Evolutionary conservation across 2,797 vertebrate genomes (phyloP).

Genomic region (Oceanodroma leucorhoa): DNA sequence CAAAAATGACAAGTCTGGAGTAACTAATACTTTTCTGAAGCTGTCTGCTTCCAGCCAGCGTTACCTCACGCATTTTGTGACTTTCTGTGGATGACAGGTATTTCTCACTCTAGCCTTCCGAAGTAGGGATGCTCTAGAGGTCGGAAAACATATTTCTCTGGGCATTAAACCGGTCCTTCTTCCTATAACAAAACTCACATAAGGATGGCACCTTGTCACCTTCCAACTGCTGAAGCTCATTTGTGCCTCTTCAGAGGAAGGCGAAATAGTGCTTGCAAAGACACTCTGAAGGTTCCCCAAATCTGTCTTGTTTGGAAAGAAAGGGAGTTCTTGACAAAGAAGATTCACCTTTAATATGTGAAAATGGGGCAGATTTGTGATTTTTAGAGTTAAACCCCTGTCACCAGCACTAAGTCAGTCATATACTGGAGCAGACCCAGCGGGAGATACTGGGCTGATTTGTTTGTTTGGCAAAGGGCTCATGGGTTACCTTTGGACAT

Average conservation of each 20-base stretch:
- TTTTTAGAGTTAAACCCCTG: not conserved
- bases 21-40: not conserved
- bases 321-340: not conserved
- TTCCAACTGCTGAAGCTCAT: not conserved
- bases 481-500: rapidly evolving
- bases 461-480: not conserved
- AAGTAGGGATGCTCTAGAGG: not conserved
- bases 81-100: not conserved
- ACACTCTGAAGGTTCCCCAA: not conserved
- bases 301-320: not conserved
- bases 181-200: not conserved
- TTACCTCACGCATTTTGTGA: not conserved
- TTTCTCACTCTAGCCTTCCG: not conserved
- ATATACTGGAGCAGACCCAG: not conserved
- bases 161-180: not conserved
- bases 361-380: not conserved
- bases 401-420: not conserved
- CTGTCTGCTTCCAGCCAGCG: not conserved
- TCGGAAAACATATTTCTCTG: not conserved
- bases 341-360: not conserved
- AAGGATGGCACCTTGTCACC: not conserved
- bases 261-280: not conserved
- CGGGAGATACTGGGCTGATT: not conserved
- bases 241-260: not conserved
- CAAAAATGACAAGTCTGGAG: not conserved